Base-by-base conservation (phyloP, 2,113 vertebrate species). In the Platichthys stellatus region DNA sequence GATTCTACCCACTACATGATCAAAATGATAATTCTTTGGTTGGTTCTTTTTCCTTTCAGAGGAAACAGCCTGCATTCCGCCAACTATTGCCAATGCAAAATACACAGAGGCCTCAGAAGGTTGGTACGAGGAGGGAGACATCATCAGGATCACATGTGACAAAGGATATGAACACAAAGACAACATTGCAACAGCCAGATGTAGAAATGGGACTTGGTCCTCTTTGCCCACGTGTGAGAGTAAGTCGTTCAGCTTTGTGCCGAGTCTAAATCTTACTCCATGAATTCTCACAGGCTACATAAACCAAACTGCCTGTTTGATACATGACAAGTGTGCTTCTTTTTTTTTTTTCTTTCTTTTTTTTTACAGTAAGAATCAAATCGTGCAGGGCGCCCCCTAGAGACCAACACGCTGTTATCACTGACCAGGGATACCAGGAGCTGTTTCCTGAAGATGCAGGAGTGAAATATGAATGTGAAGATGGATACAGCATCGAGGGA, bases 171-270 rank as follows among this genome's bases (percentile, higher is more conserved):
- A 2, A 7, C 0, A 0, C 24, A 63, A 49, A 64, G 0, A 0
- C 8, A 0, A 0, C 0, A 0, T 0, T 0, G 13, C 2, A 0
- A 51, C 53, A 4, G 3, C 21, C 0, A 1, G 0, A 3, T 92
- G 89, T 54, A 3, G 0, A 1, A 60, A 70, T 14, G 87, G 83
- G 66, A 2, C 0, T 1, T 90, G 89, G 89, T 1, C 2, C 4
- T 21, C 45, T 14, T 2, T 49, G 21, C 83, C 63, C 0, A 26
- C 59, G 66, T 92, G 91, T 76, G 35, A 86, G 26, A 84, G 91
- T 92, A 79, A 84, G 91, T 82, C 28, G 49, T 58, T 3, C 17
- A 35, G 28, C 23, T 17, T 17, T 63, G 17, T 61, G 3, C 40
- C n/a, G 31, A 11, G 21, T n/a, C 51, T 54, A n/a, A 54, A 6